Percentiles rank a stretch among this genome's conserved stretches.
Conservation (phyloP, 2,797 vertebrate species). For the Oryzias dopingdopingensis region DNA sequence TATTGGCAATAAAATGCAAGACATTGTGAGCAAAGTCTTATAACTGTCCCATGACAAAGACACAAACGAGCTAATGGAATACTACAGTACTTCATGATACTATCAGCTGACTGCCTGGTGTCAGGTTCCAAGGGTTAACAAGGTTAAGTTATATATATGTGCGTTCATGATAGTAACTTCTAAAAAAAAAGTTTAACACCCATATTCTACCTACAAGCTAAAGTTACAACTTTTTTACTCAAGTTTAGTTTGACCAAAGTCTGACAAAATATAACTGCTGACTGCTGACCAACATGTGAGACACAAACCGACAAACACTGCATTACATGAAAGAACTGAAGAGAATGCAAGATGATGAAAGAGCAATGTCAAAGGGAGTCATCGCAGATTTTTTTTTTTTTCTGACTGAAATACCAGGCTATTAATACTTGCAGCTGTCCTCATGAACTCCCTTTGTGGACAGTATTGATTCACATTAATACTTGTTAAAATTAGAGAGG, state of each 20-base stretch:
- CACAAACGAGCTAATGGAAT: too few species aligned
- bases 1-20: too few species aligned
- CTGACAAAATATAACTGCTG: neutral
- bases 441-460: conserved; percentile 38
- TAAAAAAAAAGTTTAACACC: conserved; percentile 6
- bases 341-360: conserved; percentile 2
- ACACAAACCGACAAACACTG: neutral
- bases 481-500: conserved; percentile 7
- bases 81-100: too few species aligned
- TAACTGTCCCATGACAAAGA: too few species aligned
- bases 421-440: conserved; percentile 74
- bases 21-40: too few species aligned
- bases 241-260: neutral
- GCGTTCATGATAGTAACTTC: conserved; percentile 4
- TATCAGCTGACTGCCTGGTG: conserved; percentile 14
- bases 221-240: conserved; percentile 1
- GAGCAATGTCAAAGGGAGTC: conserved; percentile 11
- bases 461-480: conserved; percentile 14
- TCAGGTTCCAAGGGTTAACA: conserved; percentile 14
- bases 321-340: neutral
- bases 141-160: neutral
- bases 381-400: conserved; percentile 22
- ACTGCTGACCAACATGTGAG: conserved; percentile 1
- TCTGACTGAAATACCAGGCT: conserved; percentile 37
- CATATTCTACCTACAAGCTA: neutral